phyloP scores from a whole-genome alignment of 2,113 vertebrate genomes.

The Ceyx melanurus region DNA sequence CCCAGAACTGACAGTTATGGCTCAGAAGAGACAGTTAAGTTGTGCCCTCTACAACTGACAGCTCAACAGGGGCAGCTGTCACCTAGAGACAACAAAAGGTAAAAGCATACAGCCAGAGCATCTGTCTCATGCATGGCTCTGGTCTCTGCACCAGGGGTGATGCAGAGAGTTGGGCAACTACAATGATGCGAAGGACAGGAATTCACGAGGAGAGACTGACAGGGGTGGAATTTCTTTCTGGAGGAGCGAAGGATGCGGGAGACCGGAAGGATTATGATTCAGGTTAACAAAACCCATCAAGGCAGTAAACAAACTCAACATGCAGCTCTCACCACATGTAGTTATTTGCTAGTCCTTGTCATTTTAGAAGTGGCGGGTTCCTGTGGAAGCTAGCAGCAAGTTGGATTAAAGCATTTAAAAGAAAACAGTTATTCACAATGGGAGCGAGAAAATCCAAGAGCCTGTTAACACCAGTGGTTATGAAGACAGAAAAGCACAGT shows the following conservation, averaged over 20 bases:
- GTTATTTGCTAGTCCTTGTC: neutral
- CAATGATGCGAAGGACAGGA: neutral
- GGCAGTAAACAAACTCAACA: neutral
- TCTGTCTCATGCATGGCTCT: neutral
- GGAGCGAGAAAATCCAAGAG: neutral
- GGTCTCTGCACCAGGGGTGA: neutral
- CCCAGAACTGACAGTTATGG: neutral
- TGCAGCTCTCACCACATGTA: neutral
- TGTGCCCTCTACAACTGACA: neutral
- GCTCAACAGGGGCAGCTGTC: neutral
- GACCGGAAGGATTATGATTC: neutral
- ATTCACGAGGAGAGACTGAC: rapidly evolving
- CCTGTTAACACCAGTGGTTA: neutral
- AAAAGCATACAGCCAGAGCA: neutral
- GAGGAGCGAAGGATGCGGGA: neutral
- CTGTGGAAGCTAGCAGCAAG: neutral
- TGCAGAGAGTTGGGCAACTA: neutral
- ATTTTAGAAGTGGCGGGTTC: neutral
- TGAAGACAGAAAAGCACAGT: neutral
- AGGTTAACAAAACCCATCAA: neutral
- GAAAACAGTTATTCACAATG: neutral
- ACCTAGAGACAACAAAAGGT: neutral
- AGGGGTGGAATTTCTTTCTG: neutral
- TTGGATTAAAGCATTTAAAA: neutral
- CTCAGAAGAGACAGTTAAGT: neutral